Evolutionary conservation across 2,797 vertebrate genomes (phyloP), one percentile per base, ranked within the genome.

Genomic region (Leptatherina wallacei): DNA sequence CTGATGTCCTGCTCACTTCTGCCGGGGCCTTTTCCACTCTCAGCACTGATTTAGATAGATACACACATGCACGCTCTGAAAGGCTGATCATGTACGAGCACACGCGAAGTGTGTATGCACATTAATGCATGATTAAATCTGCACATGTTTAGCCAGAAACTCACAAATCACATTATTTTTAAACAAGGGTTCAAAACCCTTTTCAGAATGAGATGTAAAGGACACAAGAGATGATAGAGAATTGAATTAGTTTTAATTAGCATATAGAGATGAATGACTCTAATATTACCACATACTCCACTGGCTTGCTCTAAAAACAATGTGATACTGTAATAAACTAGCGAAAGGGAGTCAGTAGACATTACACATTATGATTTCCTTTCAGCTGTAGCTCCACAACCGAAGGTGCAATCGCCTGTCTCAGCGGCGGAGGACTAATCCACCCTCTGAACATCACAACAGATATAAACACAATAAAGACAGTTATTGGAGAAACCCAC

Each of bases 41-140:
- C 71, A 87, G 78, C 88, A 80, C 81, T 90, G 89, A 93, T 93
- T 92, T 92, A 91, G 87, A 93, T 71, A 91, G 77, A 92, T 86
- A 89, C 88, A 86, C 71, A 67, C 73, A 59, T 9, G 16, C 78
- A 55, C 24, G 6, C 70, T 78, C 69, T 60, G 64, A 82, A 47
- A 86, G 68, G 71, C 77, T 81, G 75, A 84, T 79, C 70, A 81
- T 79, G 71, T 77, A 81, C 74, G 72, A 69, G 69, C 68, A 58
- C 69, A 72, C 66, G 51, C 12, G 14, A 35, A 6, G 27, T 61
- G 67, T 69, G 76, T 60, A 73, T 59, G n/a, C 61, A 83, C 47
- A 75, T 72, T 77, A 78, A 66, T 73, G 61, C 54, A 72, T 75
- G 75, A 83, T 78, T 82, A 81, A 80, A 82, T 56, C 66, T 14